Percentiles rank a stretch among this genome's conserved stretches.
Evolutionary conservation across 2,888 invertebrate species (phyloP).

Genomic region (Kryphioiulus occultus): DNA sequence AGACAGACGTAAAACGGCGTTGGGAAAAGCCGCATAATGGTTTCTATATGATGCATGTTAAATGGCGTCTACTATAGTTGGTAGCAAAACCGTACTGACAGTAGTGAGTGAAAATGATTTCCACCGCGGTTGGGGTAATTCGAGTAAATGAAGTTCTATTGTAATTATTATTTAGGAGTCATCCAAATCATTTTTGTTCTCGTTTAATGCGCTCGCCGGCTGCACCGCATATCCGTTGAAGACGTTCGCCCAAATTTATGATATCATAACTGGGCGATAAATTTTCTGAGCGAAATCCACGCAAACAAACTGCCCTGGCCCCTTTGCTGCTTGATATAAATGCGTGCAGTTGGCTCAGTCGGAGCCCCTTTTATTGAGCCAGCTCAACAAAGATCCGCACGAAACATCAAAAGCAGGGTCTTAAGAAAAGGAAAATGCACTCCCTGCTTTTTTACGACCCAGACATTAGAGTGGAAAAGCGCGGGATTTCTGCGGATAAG

Average conservation of each 20-base stretch:
- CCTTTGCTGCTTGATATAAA: background rate
- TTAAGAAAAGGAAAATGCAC: background rate
- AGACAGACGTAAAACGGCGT: background rate
- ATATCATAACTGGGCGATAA: background rate
- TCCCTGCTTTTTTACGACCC: background rate
- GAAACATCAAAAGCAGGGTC: background rate
- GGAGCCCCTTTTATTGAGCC: background rate
- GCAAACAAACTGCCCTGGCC: background rate
- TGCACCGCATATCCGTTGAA: background rate
- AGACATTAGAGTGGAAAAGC: background rate
- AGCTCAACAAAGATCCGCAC: background rate
- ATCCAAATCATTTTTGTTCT: slow-evolving; percentile 16
- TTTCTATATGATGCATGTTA: background rate
- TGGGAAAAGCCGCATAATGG: background rate
- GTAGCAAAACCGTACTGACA: background rate
- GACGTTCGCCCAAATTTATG: slow-evolving; percentile 9
- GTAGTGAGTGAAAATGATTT: background rate
- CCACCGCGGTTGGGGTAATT: background rate
- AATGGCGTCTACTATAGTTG: background rate
- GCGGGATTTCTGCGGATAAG: background rate
- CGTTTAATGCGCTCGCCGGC: background rate
- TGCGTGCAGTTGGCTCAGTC: background rate
- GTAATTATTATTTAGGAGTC: slow-evolving; percentile 23
- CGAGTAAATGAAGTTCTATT: slow-evolving; percentile 9
- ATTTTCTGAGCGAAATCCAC: background rate